A percentile compares a stretch with the other conserved stretches of the same genome.
Evolutionary conservation across 1,140 invertebrate species (phyloP).

Genomic region (Cherax quadricarinatus): DNA sequence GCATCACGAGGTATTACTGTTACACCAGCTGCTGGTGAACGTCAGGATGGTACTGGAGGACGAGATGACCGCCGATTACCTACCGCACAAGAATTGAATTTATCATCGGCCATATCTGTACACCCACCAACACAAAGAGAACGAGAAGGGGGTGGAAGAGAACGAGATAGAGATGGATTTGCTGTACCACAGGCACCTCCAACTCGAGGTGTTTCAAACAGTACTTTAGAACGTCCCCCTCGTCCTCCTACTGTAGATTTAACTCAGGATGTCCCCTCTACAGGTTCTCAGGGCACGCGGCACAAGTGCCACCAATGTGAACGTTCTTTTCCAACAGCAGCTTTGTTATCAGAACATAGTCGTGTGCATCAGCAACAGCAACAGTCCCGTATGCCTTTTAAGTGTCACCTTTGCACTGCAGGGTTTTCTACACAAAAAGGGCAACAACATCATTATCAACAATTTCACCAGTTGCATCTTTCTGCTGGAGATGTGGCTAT

Average conservation of each 20-base stretch:
- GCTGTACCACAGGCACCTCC: conserved; percentile 72
- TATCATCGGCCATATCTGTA: conserved; percentile 86
- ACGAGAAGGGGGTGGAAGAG: conserved; percentile 50
- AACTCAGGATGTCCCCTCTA: conserved; percentile 78
- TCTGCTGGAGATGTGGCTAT: conserved; percentile 82
- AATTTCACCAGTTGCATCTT: conserved; percentile 78
- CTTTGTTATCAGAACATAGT: conserved; percentile 78
- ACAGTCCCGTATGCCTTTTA: conserved; percentile 76
- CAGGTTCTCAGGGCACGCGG: conserved; percentile 70
- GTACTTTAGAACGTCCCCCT: conserved; percentile 78
- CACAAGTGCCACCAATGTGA: conserved; percentile 79
- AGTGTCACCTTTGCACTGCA: conserved; percentile 84
- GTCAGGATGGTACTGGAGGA: conserved; percentile 60
- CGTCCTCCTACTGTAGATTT: conserved; percentile 80
- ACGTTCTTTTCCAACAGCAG: conserved; percentile 78
- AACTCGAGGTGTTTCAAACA: conserved; percentile 46
- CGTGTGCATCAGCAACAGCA: conserved; percentile 77
- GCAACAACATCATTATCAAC: conserved; percentile 83
- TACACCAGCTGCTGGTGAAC: conserved; percentile 79
- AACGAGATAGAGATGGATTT: conserved; percentile 71
- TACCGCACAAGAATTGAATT: conserved; percentile 78
- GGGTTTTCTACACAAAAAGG: conserved; percentile 83
- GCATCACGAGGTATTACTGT: conserved; percentile 86
- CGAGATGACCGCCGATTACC: conserved; percentile 69
- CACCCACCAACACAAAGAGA: conserved; percentile 74